These are phyloP conservation scores for Oscarella lobularis DNA, from an alignment of 37 sponge, comb jelly and placozoan species.

Conservation along the genomic window DNA sequence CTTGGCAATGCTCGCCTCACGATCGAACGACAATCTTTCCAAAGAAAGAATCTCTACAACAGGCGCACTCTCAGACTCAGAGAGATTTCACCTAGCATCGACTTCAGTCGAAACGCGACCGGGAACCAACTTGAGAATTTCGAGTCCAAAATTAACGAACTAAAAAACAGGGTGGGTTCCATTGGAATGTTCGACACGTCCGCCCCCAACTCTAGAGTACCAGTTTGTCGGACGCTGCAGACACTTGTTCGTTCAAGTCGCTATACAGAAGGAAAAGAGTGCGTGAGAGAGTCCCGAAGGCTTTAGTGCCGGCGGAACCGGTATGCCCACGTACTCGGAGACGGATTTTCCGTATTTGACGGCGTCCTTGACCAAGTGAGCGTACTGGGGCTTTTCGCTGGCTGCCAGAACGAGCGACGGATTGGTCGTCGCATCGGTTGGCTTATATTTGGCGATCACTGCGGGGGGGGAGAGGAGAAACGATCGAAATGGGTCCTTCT, in stretches of 20 bases:
- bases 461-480: neutral
- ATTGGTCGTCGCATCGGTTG: conserved; percentile 96
- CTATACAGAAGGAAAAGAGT: conserved; percentile 21
- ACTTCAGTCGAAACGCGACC: conserved; percentile 98
- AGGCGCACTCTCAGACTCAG: no score
- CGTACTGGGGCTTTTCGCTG: conserved; percentile 73
- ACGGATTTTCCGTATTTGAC: conserved; percentile 52
- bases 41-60: neutral
- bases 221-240: conserved; percentile 84
- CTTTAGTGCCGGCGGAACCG: neutral
- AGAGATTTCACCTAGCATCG: conserved; percentile 71
- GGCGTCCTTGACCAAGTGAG: conserved; percentile 67
- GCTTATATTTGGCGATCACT: conserved; percentile 90
- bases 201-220: conserved; percentile 14
- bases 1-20: conserved; percentile 64
- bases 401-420: conserved; percentile 92
- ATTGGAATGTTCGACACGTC: neutral
- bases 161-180: no score
- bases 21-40: conserved; percentile 81
- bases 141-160: conserved; percentile 92
- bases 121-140: conserved; percentile 90
- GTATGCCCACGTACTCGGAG: neutral
- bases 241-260: conserved; percentile 68
- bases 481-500: neutral
- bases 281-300: no score